Evolutionary conservation across 1,140 invertebrate genomes (phyloP), one percentile per base, ranked within the genome.

Genomic region (Theocolax elegans): DNA sequence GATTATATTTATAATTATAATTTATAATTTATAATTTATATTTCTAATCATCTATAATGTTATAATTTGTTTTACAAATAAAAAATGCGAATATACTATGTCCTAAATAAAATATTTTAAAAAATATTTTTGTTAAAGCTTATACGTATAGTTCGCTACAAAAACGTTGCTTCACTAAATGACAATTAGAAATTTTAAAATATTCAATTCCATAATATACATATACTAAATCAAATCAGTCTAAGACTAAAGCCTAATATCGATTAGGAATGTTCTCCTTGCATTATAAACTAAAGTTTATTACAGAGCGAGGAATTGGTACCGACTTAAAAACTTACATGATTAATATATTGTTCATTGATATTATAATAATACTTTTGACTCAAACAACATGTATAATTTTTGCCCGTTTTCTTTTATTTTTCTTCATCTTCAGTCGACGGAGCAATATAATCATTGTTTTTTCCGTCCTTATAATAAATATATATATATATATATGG

Each of bases 201-300:
- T n/a, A n/a, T n/a, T n/a, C n/a, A n/a, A n/a, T n/a, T n/a, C n/a
- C n/a, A n/a, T n/a, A n/a, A 46, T 21, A 66, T 15, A 44, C 29
- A 66, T 40, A 54, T 44, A 6, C n/a, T 42, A 69, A n/a, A 60
- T 44, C 63, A 69, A 69, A 56, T 69, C 40, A 69, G 49, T 54
- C 38, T 69, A 69, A 1, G 4, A n/a, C 42, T 63, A 69, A 46
- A 59, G 3, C n/a, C n/a, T n/a, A 21, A 19, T 67, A 19, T 59
- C 23, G 29, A 29, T 19, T 68, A 60, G 66, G 66, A 60, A 68
- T 68, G 58, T 68, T 67, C 19, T 48, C 44, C 49, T 67, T 59
- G 46, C 13, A 51, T n/a, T n/a, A n/a, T 49, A 67, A 67, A 60
- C 21, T 59, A 48, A 48, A 35, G 27, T 35, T 67, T 25, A 59